These are phyloP conservation scores for Herminia tarsipennalis DNA, from an alignment of 2,888 invertebrate species.

Conservation along the genomic window DNA sequence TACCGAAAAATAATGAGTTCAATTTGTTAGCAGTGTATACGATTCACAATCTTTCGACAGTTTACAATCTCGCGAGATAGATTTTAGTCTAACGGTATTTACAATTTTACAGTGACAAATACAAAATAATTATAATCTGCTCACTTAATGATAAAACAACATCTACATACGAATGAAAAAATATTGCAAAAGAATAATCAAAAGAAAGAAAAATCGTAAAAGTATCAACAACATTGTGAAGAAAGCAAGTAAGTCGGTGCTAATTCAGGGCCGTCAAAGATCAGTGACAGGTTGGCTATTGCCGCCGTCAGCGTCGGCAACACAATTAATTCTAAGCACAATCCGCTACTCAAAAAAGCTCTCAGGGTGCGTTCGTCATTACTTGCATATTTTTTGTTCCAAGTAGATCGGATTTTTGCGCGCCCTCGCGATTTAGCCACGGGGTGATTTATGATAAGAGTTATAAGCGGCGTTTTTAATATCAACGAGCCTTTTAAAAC, in stretches of 20 bases:
- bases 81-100: too few species aligned
- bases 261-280: conserved; percentile 17
- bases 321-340: conserved; percentile 80
- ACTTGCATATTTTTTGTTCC: conserved; percentile 83
- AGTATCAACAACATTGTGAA: too few species aligned
- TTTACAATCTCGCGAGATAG: too few species aligned
- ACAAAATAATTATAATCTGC: too few species aligned
- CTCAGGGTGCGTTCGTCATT: conserved; percentile 79
- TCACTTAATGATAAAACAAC: too few species aligned
- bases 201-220: too few species aligned
- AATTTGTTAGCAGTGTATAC: too few species aligned
- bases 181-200: too few species aligned
- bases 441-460: conserved; percentile 84
- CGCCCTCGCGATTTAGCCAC: conserved; percentile 73
- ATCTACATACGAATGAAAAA: too few species aligned
- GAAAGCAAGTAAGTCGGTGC: not conserved
- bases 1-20: too few species aligned
- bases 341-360: conserved; percentile 78
- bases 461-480: conserved; percentile 81
- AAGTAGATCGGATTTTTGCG: conserved; percentile 74
- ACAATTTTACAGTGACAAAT: too few species aligned
- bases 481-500: conserved; percentile 80
- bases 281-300: conserved; percentile 28
- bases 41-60: too few species aligned
- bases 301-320: conserved; percentile 35